Conservation (phyloP, 1,140 invertebrate genomes). For the Drosophila kohkoa region DNA sequence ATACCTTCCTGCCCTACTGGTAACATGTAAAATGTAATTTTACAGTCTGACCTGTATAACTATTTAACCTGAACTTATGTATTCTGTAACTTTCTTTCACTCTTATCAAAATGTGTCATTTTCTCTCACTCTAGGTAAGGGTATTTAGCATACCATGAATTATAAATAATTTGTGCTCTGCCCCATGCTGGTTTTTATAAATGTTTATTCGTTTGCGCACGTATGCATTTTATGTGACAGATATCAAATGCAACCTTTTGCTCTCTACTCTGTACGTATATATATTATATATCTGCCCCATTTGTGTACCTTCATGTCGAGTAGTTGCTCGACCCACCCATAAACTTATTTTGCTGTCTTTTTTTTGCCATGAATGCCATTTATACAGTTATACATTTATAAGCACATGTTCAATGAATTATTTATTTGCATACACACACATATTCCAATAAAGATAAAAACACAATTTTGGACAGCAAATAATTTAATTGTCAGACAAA, state of each 20-base stretch:
- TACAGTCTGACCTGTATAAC: no score
- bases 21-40: no score
- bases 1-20: no score
- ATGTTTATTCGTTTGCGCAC: slow-evolving; percentile 12
- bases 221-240: slow-evolving; percentile 27
- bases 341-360: slow-evolving; percentile 3
- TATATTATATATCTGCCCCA: background rate
- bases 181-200: background rate
- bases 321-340: background rate
- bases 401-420: slow-evolving; percentile 7
- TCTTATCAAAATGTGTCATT: background rate
- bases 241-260: slow-evolving; percentile 22
- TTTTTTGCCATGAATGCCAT: slow-evolving; percentile 5
- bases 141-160: background rate
- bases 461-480: slow-evolving; percentile 4
- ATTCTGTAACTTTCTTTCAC: background rate
- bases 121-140: background rate
- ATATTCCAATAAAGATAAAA: background rate
- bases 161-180: background rate
- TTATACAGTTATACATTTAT: slow-evolving; percentile 11
- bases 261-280: background rate
- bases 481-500: slow-evolving; percentile 7
- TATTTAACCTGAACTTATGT: no score
- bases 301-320: slow-evolving; percentile 3
- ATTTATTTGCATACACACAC: background rate